Base-by-base conservation (phyloP, 2,888 invertebrate genomes). In the Tenthredo livida region DNA sequence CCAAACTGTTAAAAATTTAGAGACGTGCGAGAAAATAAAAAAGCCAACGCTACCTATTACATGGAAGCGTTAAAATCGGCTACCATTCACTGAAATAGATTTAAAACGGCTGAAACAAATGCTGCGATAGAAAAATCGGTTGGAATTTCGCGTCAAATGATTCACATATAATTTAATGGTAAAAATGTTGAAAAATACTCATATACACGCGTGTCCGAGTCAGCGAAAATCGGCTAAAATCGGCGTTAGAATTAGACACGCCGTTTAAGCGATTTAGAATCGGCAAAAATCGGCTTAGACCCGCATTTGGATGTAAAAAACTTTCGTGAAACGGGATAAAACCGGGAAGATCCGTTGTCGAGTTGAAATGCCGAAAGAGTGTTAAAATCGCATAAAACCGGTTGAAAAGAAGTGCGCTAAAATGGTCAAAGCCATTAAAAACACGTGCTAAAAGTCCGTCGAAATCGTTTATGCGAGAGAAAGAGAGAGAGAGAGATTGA, bases 341-440 rank as follows among this genome's bases (percentile, higher is more conserved):
- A 61, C 21, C 15, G 50, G 17, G 1, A 54, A 54, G 0, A 54
- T n/a, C n/a, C 33, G 54, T 54, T 54, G 15, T 0, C 15, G 15
- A 12, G 15, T 54, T 17, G 6, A n/a, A 54, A 54, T n/a, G n/a
- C 47, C 15, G 15, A 3, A 15, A 47, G 54, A n/a, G 17, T 54
- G n/a, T 47, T 67, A 70, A 70, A n/a, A n/a, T 70, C 70, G 70
- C 21, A 9, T 61, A 25, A 61, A 61, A 61, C 61, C 61, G 61
- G 61, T 25, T 61, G 25, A 61, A 54, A 7, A 54, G 21, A 12
- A 61, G 21, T 58, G 7, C n/a, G 7, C 21, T 10, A 25, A 61
- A 21, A 61, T 61, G 21, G 10, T 21, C 1, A 61, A 61, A 25
- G 61, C 61, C 10, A 10, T 21, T 25, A 61, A 25, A 50, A 61